A percentile compares a stretch with the other conserved stretches of the same genome.
phyloP scores from a whole-genome alignment of 2,888 invertebrate genomes.

The Oscheius sp. region DNA sequence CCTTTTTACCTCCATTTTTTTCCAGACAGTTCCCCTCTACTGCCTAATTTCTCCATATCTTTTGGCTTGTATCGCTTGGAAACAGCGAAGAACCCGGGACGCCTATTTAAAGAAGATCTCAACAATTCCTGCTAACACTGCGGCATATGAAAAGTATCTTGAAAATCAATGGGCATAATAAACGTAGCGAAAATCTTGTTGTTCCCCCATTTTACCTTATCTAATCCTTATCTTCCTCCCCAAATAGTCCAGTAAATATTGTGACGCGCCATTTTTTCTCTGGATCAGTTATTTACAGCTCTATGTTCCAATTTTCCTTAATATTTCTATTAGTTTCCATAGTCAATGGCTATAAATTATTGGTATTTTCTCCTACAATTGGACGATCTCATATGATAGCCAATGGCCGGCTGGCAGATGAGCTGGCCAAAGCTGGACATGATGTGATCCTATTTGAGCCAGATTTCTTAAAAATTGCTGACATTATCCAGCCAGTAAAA shows the following conservation, averaged over 20 bases:
- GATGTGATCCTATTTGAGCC: slow-evolving; percentile 58
- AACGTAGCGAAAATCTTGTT: too few species aligned
- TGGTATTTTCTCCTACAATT: slow-evolving; percentile 50
- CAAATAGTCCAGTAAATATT: too few species aligned
- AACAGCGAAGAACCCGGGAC: background rate
- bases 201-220: too few species aligned
- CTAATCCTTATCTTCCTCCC: too few species aligned
- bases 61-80: background rate
- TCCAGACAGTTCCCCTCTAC: background rate
- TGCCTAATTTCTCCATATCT: background rate
- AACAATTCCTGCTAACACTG: background rate
- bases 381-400: slow-evolving; percentile 58
- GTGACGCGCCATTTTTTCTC: too few species aligned
- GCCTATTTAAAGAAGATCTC: background rate
- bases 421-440: slow-evolving; percentile 59
- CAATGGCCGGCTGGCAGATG: slow-evolving; percentile 62
- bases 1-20: too few species aligned
- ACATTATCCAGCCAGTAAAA: slow-evolving; percentile 42
- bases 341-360: slow-evolving; percentile 38
- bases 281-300: too few species aligned
- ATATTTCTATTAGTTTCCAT: background rate
- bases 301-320: background rate
- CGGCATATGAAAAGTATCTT: too few species aligned
- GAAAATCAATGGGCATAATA: too few species aligned
- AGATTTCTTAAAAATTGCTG: slow-evolving; percentile 43